phyloP scores from a whole-genome alignment of 2,888 invertebrate species.

The Anorthoa munda region DNA sequence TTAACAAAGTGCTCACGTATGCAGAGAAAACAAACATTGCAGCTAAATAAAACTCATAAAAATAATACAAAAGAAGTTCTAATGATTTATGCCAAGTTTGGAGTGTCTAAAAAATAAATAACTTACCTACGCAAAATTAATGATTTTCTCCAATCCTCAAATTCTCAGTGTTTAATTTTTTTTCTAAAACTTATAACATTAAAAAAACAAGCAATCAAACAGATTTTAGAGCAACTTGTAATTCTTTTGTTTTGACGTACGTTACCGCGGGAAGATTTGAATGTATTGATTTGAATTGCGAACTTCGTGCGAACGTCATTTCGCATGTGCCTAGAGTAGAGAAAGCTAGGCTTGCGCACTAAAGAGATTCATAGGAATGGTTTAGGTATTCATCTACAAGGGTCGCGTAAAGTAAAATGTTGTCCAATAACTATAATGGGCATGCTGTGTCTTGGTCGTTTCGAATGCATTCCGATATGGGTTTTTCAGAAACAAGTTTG shows the following conservation, averaged over 20 bases:
- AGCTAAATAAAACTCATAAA: neutral
- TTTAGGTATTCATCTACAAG: constrained; percentile 43
- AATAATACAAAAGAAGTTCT: neutral
- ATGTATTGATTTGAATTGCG: constrained; percentile 69
- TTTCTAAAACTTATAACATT: neutral
- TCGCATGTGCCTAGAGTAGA: constrained; percentile 66
- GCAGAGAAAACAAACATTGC: constrained; percentile 49
- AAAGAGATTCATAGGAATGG: constrained; percentile 47
- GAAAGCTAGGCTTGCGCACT: constrained; percentile 69
- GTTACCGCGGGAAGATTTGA: constrained; percentile 68
- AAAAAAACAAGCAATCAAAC: neutral
- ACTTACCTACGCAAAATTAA: neutral
- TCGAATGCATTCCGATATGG: constrained; percentile 19
- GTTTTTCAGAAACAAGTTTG: neutral
- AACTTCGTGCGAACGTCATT: constrained; percentile 53
- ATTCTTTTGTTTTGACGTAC: constrained; percentile 7
- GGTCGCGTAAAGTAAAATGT: constrained; percentile 46
- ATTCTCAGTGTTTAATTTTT: neutral
- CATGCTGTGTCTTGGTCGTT: constrained; percentile 34
- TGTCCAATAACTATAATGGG: constrained; percentile 46
- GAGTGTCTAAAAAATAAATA: neutral
- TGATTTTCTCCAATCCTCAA: neutral
- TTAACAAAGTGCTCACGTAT: constrained; percentile 61
- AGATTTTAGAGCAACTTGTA: neutral
- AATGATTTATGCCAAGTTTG: neutral